Conservation (phyloP, 2,113 vertebrate species). For the Taurulus bubalis region DNA sequence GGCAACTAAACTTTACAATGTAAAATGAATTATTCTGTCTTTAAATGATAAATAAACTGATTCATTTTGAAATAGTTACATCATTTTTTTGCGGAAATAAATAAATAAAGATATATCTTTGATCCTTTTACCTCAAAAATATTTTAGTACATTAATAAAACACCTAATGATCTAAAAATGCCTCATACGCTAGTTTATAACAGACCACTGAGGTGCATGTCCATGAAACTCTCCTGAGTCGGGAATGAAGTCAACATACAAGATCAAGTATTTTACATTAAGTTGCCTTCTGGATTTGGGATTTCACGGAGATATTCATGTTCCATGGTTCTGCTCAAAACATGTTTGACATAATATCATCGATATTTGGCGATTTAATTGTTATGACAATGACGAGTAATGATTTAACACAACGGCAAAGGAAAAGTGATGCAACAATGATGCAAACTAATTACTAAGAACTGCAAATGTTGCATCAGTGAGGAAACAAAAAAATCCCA, state of each 20-base stretch:
- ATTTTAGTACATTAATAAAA: neutral
- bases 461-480: neutral
- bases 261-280: no score
- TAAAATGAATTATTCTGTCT: no score
- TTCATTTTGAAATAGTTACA: neutral
- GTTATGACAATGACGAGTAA: neutral
- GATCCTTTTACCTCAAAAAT: no score
- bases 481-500: constrained; percentile 25
- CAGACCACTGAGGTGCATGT: no score
- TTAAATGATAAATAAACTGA: neutral
- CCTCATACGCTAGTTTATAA: no score
- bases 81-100: neutral
- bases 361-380: no score
- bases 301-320: no score
- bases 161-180: no score
- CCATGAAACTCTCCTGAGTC: no score
- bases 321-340: neutral
- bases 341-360: neutral
- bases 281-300: no score
- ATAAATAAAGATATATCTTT: no score
- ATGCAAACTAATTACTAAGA: neutral
- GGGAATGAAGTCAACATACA: no score
- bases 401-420: neutral
- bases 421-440: neutral
- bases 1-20: neutral